Evolutionary conservation across 2,888 invertebrate genomes (phyloP).

Genomic region (Drosophila cognata): DNA sequence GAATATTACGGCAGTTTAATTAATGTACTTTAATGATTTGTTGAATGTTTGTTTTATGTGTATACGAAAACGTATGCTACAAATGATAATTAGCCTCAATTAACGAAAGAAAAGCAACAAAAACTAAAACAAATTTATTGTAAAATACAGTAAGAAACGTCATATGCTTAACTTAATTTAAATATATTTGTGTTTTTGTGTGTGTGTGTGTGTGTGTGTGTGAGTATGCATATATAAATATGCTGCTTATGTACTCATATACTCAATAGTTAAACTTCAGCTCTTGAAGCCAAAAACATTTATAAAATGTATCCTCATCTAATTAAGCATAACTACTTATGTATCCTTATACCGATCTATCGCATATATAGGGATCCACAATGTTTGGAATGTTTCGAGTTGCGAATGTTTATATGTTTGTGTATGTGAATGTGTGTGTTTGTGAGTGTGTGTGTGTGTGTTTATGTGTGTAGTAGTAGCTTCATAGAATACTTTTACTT

Average conservation of each 20-base stretch:
- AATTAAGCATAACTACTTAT: constrained; percentile 31
- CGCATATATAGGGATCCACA: constrained; percentile 29
- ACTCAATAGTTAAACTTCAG: constrained; percentile 56
- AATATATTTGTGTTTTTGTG: constrained; percentile 24
- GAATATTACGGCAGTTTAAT: constrained; percentile 53
- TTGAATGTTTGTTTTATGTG: constrained; percentile 7
- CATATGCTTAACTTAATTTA: constrained; percentile 19
- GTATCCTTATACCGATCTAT: constrained; percentile 48
- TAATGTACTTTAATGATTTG: constrained; percentile 34
- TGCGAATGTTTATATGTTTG: constrained; percentile 62
- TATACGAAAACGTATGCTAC: constrained; percentile 27
- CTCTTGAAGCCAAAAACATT: constrained; percentile 68
- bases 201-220: constrained; percentile 25
- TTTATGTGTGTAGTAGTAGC: constrained; percentile 51
- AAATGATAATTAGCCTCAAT: constrained; percentile 73
- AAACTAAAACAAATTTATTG: constrained; percentile 55
- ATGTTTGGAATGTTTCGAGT: constrained; percentile 76
- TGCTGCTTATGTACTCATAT: constrained; percentile 58
- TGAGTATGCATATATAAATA: constrained; percentile 47
- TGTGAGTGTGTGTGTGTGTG: constrained; percentile 14
- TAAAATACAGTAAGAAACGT: not conserved
- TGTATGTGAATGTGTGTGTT: constrained; percentile 19
- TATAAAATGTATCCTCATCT: constrained; percentile 76
- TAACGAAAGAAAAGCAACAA: constrained; percentile 64
- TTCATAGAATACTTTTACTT: constrained; percentile 71